These are phyloP conservation scores for Bubalus kerabau DNA, from an alignment of 2,113 vertebrate genomes.

Conservation along the genomic window DNA sequence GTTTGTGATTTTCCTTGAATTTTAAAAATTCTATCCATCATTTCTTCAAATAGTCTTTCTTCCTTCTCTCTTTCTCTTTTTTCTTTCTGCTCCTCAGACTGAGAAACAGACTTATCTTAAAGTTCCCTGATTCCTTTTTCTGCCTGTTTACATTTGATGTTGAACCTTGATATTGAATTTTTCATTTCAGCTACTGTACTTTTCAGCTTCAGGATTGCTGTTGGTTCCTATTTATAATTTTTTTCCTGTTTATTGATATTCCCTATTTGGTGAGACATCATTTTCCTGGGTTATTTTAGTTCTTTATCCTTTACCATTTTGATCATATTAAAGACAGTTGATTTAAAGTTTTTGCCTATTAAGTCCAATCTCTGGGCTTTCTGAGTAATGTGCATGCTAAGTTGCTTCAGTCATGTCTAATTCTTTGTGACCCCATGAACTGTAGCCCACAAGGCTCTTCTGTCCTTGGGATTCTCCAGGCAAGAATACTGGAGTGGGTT, in stretches of 20 bases:
- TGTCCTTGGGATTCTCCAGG: neutral
- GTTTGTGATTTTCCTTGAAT: neutral
- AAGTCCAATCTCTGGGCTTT: neutral
- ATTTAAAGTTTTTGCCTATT: neutral
- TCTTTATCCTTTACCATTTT: neutral
- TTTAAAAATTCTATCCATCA: neutral
- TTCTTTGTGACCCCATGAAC: neutral
- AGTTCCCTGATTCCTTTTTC: neutral
- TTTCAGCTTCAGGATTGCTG: neutral
- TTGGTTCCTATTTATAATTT: neutral
- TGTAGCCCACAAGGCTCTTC: neutral
- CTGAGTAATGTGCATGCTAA: neutral
- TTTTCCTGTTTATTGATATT: neutral
- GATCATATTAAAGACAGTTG: neutral
- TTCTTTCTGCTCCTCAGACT: neutral
- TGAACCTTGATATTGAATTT: neutral
- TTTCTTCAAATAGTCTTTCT: neutral
- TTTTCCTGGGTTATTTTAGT: neutral
- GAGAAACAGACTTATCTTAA: neutral
- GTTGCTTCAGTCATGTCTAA: neutral
- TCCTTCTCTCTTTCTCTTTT: neutral
- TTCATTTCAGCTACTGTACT: neutral
- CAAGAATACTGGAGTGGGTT: neutral
- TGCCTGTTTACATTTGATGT: neutral
- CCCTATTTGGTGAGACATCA: neutral